Evolutionary conservation across 1,140 invertebrate species (phyloP), one percentile per base, ranked within the genome.

Genomic region (Lerema accius): DNA sequence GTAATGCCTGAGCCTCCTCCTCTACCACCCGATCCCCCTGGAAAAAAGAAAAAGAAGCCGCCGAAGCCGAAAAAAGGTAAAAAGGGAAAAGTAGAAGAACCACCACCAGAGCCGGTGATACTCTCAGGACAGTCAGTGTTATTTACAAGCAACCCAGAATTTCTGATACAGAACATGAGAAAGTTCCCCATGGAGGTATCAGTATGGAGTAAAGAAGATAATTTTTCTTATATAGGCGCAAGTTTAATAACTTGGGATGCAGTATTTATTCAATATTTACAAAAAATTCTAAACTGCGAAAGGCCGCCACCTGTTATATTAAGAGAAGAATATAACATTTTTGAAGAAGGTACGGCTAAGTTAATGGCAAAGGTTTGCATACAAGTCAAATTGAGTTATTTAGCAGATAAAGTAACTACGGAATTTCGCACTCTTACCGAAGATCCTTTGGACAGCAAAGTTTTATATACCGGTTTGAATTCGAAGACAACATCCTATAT

Each of bases 401-500:
- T 90, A 15, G 75, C 76, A 28, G 84, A 88, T 32, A 88, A 77
- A 71, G 73, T 90, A 5, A 84, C 77, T 0, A 80, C 84, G 4
- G 62, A 78, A 14, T 90, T 90, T 48, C 73, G 88, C 3, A 86
- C 87, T 14, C 71, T 89, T 17, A 84, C 88, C 3, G 86, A 89
- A 73, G 86, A 89, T 63, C 77, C 85, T 11, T 46, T 64, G 10
- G 67, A 88, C 35, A 84, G 75, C 58, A 89, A 88, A 70, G 77
- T 78, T 63, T 62, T 90, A n/a, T 90, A 89, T 43, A 89, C 88
- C 10, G 88, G 88, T 7, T 75, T 90, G 4, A 89, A 90, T 69
- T 88, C 82, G 3, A 89, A 86, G 80, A 84, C 78, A n/a, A 90
- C 88, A 0, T 90, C 88, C 4, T 89, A 81, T 49, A 84, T 90